Conservation (phyloP, 2,797 vertebrate genomes). For the Poecile montanus region DNA sequence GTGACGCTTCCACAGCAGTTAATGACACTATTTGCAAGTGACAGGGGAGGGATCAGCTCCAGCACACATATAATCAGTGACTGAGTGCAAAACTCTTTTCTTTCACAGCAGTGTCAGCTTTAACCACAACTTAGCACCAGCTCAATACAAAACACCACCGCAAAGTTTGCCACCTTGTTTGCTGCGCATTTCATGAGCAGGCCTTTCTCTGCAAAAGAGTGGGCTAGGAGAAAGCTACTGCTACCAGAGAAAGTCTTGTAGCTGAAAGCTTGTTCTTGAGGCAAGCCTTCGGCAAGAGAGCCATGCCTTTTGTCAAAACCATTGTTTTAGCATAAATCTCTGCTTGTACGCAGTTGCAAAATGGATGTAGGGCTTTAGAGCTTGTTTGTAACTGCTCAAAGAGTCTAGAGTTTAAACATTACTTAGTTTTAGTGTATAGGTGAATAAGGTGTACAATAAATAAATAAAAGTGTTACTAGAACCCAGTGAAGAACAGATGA, state of each 20-base stretch:
- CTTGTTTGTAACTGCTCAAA: neutral
- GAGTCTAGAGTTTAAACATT: neutral
- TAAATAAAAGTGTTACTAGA: neutral
- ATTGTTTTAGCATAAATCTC: neutral
- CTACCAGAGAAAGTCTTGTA: neutral
- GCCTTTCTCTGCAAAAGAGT: neutral
- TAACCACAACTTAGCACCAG: neutral
- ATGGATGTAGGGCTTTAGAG: neutral
- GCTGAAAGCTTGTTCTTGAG: neutral
- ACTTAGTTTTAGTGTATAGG: neutral
- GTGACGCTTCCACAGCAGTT: neutral
- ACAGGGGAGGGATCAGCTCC: neutral
- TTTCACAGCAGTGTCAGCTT: neutral
- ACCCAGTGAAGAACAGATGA: neutral
- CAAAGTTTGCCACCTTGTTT: neutral
- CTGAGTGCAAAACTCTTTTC: neutral
- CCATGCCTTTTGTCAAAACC: neutral
- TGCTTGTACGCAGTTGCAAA: neutral
- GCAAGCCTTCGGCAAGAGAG: neutral
- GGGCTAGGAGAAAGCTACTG: neutral
- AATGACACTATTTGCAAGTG: neutral
- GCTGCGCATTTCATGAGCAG: neutral
- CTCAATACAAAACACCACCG: neutral
- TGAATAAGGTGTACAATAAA: neutral
- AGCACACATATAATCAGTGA: fast-evolving